These are phyloP conservation scores for Rhea americana DNA, from an alignment of 2,113 vertebrate genomes.

Conservation along the genomic window DNA sequence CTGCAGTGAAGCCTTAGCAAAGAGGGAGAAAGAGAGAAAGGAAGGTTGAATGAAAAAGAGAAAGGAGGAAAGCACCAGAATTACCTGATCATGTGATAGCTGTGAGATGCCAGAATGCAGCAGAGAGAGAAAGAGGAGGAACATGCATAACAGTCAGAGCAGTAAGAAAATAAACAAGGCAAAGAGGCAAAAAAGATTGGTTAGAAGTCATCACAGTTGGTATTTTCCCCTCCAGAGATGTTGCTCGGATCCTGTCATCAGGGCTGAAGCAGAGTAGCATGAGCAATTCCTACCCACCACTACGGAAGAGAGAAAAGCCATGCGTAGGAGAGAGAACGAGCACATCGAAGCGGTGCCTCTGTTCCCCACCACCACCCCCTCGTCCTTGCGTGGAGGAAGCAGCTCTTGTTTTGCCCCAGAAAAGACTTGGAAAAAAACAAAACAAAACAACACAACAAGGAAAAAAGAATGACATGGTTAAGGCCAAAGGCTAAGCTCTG, in stretches of 20 bases:
- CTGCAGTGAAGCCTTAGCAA: constrained; percentile 57
- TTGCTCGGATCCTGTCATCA: background rate
- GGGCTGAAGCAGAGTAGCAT: constrained; percentile 33
- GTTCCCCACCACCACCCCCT: constrained; percentile 6
- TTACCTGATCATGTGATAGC: constrained; percentile 99
- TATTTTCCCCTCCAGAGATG: background rate
- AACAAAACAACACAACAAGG: background rate
- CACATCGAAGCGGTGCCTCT: background rate
- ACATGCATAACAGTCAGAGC: constrained; percentile 90
- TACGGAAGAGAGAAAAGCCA: constrained; percentile 4
- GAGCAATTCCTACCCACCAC: background rate
- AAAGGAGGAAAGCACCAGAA: constrained; percentile 77
- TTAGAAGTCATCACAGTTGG: constrained; percentile 51
- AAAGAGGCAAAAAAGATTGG: constrained; percentile 56
- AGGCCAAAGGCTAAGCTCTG: background rate
- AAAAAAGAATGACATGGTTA: background rate
- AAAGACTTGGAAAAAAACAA: background rate
- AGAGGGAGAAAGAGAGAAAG: constrained; percentile 21
- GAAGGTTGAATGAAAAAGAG: constrained; percentile 63
- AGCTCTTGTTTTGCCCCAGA: background rate
- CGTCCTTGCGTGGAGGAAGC: background rate
- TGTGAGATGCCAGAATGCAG: constrained; percentile 93
- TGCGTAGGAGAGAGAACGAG: background rate
- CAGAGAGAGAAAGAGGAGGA: constrained; percentile 82
- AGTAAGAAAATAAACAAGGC: constrained; percentile 78